phyloP scores from a whole-genome alignment of 2,888 invertebrate genomes.

The Gryllus longicercus region DNA sequence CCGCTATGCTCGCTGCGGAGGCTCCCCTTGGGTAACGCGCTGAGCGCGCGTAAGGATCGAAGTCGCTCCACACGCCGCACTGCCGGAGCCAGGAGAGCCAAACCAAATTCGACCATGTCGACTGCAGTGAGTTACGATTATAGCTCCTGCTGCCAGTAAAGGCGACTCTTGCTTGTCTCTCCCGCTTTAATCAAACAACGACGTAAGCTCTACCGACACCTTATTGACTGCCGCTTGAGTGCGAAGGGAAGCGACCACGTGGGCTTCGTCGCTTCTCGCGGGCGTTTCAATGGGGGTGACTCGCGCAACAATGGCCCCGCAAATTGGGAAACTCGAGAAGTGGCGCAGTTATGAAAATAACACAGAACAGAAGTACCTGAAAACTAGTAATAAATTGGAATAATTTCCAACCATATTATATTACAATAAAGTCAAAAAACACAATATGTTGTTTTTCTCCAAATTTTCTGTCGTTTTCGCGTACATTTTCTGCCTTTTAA shows the following conservation, averaged over 20 bases:
- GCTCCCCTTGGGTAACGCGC: constrained; percentile 29
- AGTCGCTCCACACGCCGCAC: constrained; percentile 20
- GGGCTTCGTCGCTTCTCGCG: constrained; percentile 10
- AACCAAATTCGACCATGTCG: constrained; percentile 24
- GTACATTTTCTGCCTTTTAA: too few species aligned
- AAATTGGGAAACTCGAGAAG: too few species aligned
- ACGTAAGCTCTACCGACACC: constrained; percentile 18
- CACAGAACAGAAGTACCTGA: too few species aligned
- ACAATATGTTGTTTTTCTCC: too few species aligned
- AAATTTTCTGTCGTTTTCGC: too few species aligned
- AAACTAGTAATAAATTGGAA: too few species aligned
- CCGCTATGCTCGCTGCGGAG: constrained; percentile 19
- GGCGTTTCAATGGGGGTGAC: not conserved
- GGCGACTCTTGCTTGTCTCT: constrained; percentile 27
- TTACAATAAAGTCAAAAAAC: too few species aligned
- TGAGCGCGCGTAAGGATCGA: constrained; percentile 26
- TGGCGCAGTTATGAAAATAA: too few species aligned
- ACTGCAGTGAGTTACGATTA: constrained; percentile 27
- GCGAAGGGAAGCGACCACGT: constrained; percentile 23
- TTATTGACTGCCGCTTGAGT: constrained; percentile 25
- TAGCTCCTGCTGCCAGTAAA: constrained; percentile 22
- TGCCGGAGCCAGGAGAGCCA: not conserved
- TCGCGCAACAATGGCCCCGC: too few species aligned
- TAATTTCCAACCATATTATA: too few species aligned
- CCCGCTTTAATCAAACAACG: constrained; percentile 2